Percentiles rank a stretch among this genome's conserved stretches.
Evolutionary conservation across 2,888 invertebrate species (phyloP).

Genomic region (Amiota communis): DNA sequence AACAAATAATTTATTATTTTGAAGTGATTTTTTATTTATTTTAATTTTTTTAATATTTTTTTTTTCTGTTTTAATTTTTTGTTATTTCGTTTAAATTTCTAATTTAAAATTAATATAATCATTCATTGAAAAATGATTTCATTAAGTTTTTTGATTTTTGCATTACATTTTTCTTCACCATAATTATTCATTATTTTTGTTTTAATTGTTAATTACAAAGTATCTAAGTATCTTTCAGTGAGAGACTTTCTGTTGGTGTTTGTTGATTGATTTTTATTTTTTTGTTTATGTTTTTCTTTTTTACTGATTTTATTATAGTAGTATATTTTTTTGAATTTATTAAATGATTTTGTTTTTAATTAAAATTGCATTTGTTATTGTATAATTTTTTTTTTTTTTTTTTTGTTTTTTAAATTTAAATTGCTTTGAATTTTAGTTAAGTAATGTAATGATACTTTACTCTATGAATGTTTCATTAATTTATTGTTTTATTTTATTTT

Average conservation of each 20-base stretch:
- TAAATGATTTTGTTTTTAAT: neutral
- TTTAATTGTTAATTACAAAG: constrained; percentile 1
- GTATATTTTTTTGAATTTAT: neutral
- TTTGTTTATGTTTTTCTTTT: neutral
- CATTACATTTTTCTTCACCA: no score
- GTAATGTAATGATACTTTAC: neutral
- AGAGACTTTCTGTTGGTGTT: neutral
- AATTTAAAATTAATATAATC: neutral
- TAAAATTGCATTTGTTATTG: neutral
- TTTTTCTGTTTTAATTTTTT: neutral
- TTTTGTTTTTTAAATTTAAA: neutral
- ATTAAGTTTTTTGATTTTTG: no score
- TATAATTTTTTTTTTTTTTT: no score
- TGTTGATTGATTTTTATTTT: neutral
- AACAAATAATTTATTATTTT: no score
- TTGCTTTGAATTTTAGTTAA: neutral
- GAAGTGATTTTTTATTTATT: neutral
- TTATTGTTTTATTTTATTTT: neutral
- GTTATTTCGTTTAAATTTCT: neutral
- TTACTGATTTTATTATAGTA: neutral
- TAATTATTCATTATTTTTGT: neutral
- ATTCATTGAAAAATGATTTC: no score
- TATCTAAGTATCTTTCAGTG: neutral
- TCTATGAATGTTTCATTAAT: neutral
- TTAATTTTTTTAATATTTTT: neutral